Percentiles rank a stretch among this genome's conserved stretches.
Evolutionary conservation across 2,888 invertebrate species (phyloP).

Genomic region (Leptura quadrifasciata): DNA sequence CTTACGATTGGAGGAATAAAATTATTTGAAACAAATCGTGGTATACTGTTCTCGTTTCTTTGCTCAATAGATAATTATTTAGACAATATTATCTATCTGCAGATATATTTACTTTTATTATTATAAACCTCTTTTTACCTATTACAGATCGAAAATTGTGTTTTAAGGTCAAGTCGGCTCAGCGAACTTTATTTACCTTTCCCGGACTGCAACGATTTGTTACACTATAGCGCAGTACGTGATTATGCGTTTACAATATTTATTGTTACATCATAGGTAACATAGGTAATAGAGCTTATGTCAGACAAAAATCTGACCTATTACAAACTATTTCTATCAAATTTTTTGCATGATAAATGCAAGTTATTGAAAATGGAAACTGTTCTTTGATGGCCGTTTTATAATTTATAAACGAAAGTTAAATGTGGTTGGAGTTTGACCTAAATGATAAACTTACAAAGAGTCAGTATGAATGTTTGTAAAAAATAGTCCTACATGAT

Average conservation of each 20-base stretch:
- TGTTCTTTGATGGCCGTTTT: no score
- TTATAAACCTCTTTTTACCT: neutral
- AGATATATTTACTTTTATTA: no score
- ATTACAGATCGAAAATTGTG: neutral
- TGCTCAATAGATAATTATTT: no score
- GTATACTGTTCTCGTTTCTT: no score
- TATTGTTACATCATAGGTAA: no score
- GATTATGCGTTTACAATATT: no score
- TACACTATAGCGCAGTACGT: neutral
- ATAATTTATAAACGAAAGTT: neutral
- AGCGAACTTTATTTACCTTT: conserved; percentile 1
- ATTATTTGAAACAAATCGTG: no score
- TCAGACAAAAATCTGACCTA: neutral
- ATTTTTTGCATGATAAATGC: neutral
- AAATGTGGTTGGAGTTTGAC: neutral
- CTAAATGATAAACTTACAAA: neutral
- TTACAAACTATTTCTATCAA: neutral
- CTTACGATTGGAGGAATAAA: no score
- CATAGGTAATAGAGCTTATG: neutral
- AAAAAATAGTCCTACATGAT: no score
- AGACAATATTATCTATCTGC: no score
- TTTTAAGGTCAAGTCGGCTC: neutral
- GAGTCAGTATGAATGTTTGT: neutral
- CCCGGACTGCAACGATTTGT: neutral
- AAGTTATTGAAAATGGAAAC: neutral